Evolutionary conservation across 53 echinoderm and acorn worm species (phyloP).

Genomic region (Holothuria leucospilota): DNA sequence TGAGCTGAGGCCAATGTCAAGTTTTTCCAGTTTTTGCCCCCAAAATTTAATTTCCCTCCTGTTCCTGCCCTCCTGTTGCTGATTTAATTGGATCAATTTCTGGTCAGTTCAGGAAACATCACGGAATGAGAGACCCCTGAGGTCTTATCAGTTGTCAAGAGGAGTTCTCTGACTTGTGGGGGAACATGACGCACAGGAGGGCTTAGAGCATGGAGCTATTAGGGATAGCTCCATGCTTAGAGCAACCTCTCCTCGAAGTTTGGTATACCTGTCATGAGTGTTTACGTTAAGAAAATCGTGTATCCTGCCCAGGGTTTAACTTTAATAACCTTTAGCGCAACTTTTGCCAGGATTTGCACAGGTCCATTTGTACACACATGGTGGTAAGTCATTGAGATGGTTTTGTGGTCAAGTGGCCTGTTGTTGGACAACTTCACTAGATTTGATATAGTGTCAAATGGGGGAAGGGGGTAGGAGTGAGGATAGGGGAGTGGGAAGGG

Average conservation of each 20-base stretch:
- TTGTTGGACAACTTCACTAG: too few species aligned
- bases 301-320: neutral
- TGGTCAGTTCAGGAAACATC: slow-evolving; percentile 25
- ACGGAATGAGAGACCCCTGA: slow-evolving; percentile 12
- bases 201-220: too few species aligned
- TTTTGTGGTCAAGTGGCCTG: too few species aligned
- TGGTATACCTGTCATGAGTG: neutral
- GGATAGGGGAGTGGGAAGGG: too few species aligned
- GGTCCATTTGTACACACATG: too few species aligned
- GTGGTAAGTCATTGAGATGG: too few species aligned
- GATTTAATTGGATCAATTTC: slow-evolving; percentile 28
- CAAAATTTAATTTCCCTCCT: slow-evolving; percentile 35
- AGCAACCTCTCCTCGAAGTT: neutral
- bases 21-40: neutral
- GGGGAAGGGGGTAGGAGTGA: too few species aligned
- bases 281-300: neutral
- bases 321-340: neutral
- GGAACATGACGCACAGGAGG: slow-evolving; percentile 28
- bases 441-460: too few species aligned
- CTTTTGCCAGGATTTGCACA: too few species aligned
- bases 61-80: slow-evolving; percentile 34
- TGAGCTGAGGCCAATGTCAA: neutral
- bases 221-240: too few species aligned
- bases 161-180: slow-evolving; percentile 15
- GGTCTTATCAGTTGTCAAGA: slow-evolving; percentile 26